phyloP scores from a whole-genome alignment of 2,888 invertebrate species.

The Dynastes tityus region DNA sequence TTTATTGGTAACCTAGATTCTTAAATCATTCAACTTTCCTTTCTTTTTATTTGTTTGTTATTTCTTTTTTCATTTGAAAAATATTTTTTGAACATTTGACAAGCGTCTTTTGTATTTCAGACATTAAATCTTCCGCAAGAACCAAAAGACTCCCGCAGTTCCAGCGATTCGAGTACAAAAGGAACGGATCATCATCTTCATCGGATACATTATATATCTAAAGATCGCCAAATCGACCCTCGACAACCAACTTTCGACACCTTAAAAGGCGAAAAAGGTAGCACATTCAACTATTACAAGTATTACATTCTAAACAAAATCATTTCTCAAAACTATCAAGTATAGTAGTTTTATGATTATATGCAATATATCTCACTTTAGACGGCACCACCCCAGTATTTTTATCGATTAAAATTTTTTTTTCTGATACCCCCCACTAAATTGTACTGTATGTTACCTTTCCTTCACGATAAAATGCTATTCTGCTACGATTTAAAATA shows the following conservation, averaged over 20 bases:
- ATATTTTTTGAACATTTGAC: conserved; percentile 23
- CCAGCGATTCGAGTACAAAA: conserved; percentile 75
- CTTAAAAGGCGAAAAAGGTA: conserved; percentile 65
- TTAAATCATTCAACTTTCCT: too few relatives aligned
- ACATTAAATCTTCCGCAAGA: conserved; percentile 89
- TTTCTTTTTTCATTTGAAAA: not conserved
- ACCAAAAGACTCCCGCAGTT: conserved; percentile 85
- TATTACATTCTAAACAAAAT: not conserved
- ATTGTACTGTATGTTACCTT: too few relatives aligned
- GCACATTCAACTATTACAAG: not conserved
- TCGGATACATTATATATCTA: conserved; percentile 76
- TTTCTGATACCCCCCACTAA: too few relatives aligned
- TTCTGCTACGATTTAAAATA: too few relatives aligned
- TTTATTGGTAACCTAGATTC: too few relatives aligned
- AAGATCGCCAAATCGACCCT: conserved; percentile 68
- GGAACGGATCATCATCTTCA: conserved; percentile 73
- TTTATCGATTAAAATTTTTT: too few relatives aligned
- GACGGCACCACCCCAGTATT: too few relatives aligned
- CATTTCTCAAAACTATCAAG: not conserved
- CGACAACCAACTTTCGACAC: conserved; percentile 65
- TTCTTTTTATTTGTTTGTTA: not conserved
- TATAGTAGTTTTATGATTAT: not conserved
- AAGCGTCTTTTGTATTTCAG: conserved; percentile 71
- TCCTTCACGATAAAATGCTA: too few relatives aligned
- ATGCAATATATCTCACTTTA: too few relatives aligned